phyloP scores from a whole-genome alignment of 1,140 invertebrate genomes.

The Helicoverpa armigera region DNA sequence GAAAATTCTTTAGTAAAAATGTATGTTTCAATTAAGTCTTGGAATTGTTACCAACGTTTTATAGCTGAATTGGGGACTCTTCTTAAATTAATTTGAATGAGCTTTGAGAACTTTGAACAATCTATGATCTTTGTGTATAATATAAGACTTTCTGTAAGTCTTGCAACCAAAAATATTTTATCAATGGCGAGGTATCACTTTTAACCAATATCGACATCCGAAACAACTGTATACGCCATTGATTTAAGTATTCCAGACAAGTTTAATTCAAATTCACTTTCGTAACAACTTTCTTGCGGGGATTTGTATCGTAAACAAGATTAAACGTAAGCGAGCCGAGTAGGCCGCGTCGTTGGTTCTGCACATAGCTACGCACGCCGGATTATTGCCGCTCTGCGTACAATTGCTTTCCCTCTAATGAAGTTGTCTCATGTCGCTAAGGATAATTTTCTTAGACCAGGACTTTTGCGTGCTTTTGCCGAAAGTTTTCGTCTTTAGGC shows the following conservation, averaged over 20 bases:
- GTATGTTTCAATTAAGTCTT: neutral
- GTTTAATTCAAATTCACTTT: conserved; percentile 61
- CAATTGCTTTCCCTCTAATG: conserved; percentile 54
- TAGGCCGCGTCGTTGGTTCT: conserved; percentile 53
- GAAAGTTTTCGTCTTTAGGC: neutral
- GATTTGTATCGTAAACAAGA: conserved; percentile 66
- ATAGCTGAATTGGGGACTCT: neutral
- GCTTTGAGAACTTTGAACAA: neutral
- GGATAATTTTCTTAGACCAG: conserved; percentile 29
- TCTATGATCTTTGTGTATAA: conserved; percentile 8
- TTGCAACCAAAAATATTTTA: neutral
- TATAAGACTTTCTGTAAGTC: too few species aligned
- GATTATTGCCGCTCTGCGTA: conserved; percentile 56
- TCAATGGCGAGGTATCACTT: neutral
- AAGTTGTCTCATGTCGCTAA: conserved; percentile 56
- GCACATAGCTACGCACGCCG: conserved; percentile 46
- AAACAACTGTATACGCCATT: conserved; percentile 15
- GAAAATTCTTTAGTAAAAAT: conserved; percentile 7
- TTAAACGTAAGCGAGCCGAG: conserved; percentile 55
- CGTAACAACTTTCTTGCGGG: conserved; percentile 63
- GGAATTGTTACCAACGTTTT: neutral
- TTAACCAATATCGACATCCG: conserved; percentile 5
- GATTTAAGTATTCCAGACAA: conserved; percentile 48
- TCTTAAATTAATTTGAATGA: neutral
- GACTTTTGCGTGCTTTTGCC: conserved; percentile 1